These are phyloP conservation scores for Orius laevigatus DNA, from an alignment of 1,140 invertebrate species.

Conservation along the genomic window DNA sequence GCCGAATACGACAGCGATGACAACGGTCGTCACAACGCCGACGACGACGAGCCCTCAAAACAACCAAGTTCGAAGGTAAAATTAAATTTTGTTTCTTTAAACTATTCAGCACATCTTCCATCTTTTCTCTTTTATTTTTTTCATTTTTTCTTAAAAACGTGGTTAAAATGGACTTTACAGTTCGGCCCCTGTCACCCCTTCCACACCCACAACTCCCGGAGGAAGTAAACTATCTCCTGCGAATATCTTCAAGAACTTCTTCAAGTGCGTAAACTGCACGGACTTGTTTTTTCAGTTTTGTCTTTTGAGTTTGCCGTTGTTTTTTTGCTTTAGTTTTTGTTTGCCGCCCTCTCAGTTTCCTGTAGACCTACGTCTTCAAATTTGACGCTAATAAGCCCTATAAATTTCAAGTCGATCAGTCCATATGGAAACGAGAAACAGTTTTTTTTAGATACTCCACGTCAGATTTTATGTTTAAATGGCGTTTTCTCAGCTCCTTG, in stretches of 20 bases:
- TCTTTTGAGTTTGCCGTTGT: conserved; percentile 13
- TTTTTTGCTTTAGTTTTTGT: conserved; percentile 8
- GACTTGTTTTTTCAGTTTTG: conserved; percentile 19
- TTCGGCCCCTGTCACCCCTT: conserved; percentile 33
- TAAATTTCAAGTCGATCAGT: no score
- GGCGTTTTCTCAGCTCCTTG: no score
- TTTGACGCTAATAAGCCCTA: no score
- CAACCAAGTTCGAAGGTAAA: conserved; percentile 20
- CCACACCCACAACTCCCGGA: conserved; percentile 38
- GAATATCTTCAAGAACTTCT: conserved; percentile 89
- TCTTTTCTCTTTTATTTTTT: not conserved
- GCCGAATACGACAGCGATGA: conserved; percentile 25
- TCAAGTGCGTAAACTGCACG: conserved; percentile 49
- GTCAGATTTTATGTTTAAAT: no score
- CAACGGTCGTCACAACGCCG: conserved; percentile 27
- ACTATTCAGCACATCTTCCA: not conserved
- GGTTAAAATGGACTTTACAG: conserved; percentile 10
- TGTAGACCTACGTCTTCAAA: conserved; percentile 2
- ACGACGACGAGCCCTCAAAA: conserved; percentile 21
- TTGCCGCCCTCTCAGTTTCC: conserved; percentile 7
- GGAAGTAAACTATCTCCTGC: conserved; percentile 61
- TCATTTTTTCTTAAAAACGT: conserved; percentile 1
- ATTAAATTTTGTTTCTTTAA: not conserved
- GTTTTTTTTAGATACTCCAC: not conserved
- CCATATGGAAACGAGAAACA: not conserved